Conservation (phyloP, 2,888 invertebrate species). For the Plebejus argus region DNA sequence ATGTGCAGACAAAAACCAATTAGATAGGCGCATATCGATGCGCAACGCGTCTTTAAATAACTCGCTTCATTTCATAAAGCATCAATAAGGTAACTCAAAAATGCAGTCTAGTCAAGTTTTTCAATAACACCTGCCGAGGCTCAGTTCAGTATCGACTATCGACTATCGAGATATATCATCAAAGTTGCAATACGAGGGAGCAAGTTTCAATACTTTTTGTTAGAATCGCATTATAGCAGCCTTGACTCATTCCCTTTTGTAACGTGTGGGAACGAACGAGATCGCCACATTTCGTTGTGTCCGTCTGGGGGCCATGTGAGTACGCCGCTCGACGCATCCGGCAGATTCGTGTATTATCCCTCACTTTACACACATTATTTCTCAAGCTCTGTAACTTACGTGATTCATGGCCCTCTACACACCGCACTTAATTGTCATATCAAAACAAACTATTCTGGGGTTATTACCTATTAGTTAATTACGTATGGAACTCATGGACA, state of each 20-base stretch:
- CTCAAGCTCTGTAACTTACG: conserved; percentile 51
- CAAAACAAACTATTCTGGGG: conserved; percentile 38
- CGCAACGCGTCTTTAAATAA: conserved; percentile 37
- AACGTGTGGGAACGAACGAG: conserved; percentile 71
- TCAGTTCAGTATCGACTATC: conserved; percentile 34
- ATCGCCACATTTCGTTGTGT: conserved; percentile 63
- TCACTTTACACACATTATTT: conserved; percentile 59
- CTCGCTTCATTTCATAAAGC: conserved; percentile 37
- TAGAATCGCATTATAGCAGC: conserved; percentile 69
- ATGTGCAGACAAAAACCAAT: neutral
- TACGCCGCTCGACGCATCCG: conserved; percentile 59
- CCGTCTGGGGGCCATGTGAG: conserved; percentile 77
- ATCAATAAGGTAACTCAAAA: conserved; percentile 46
- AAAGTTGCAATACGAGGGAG: conserved; percentile 39
- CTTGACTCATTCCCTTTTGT: conserved; percentile 69
- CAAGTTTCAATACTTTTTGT: conserved; percentile 60
- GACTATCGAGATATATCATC: conserved; percentile 43
- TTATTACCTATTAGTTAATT: no score
- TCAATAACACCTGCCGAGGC: conserved; percentile 61
- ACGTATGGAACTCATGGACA: neutral
- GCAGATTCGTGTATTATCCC: conserved; percentile 56
- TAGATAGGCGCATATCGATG: conserved; percentile 12
- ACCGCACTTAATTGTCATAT: conserved; percentile 37
- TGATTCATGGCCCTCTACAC: conserved; percentile 51
- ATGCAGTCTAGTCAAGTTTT: conserved; percentile 67